Evolutionary conservation across 2,888 invertebrate genomes (phyloP), one percentile per base, ranked within the genome.

Genomic region (Odiellus spinosus): DNA sequence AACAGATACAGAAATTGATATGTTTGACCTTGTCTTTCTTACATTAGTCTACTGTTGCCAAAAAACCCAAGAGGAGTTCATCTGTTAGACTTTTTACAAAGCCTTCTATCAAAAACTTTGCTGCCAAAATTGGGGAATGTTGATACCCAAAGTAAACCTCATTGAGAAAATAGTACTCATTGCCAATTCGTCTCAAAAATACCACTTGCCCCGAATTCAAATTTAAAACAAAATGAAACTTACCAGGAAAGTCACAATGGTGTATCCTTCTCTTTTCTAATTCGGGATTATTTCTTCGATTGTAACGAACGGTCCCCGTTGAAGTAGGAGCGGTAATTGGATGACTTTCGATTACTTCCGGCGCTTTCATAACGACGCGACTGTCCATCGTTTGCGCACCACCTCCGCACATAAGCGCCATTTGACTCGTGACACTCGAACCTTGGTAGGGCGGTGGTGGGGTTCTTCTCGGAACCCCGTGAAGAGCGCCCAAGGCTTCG

Each of bases 231-330:
- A n/a, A n/a, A n/a, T n/a, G n/a, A n/a, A n/a, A 45, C 54, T 66
- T 59, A 67, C 90, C 93, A 66, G 85, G 78, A 68, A 86, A 93
- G 73, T 90, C 86, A 72, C 95, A 95, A 69, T 86, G 90, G 66
- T 95, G 93, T 60, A 93, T 90, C 63, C 95, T 72, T 58, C 93
- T 73, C 67, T 93, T 93, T 67, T 95, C 93, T 59, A 95, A 70
- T 66, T 95, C 93, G 1, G 93, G 93, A 70, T 95, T 95, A 69
- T 93, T 93, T 63, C 91, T 75, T 56, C 93, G 73, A 71, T 93
- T 93, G 71, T 87, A 91, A 63, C 82, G 85, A 54, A 65, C 64
- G 21, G 66, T 65, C 8, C 15, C 20, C 11, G 35, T 20, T 17
- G n/a, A n/a, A 4, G 19, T 19, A n/a, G 14, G 14, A 3, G 21